Conservation (phyloP, 2,113 vertebrate genomes). For the Acrocephalus kingi region DNA sequence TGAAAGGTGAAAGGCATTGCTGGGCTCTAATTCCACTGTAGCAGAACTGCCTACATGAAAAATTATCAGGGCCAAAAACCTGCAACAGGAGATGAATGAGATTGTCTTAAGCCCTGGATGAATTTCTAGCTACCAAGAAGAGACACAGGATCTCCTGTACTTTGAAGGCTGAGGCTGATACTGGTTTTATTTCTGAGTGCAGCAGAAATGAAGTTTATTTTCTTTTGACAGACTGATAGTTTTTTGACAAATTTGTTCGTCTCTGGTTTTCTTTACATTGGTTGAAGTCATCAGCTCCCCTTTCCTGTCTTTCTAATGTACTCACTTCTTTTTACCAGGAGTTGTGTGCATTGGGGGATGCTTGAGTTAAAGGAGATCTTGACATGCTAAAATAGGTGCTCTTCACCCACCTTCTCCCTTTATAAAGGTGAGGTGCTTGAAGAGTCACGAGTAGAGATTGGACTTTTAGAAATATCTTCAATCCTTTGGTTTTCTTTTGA, state of each 20-base stretch:
- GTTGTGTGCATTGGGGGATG: background rate
- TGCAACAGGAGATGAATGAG: background rate
- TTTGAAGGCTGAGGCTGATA: background rate
- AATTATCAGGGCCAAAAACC: background rate
- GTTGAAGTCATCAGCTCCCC: background rate
- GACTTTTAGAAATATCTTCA: background rate
- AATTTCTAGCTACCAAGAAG: constrained; percentile 39
- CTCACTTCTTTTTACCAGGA: background rate
- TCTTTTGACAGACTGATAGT: constrained; percentile 20
- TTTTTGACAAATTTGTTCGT: constrained; percentile 27
- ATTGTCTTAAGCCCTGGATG: background rate
- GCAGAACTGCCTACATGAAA: background rate
- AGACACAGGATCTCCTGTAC: background rate
- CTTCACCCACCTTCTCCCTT: background rate
- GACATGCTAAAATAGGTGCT: background rate
- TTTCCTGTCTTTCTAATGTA: background rate
- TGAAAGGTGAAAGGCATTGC: background rate
- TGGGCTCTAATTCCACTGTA: background rate
- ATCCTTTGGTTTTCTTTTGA: background rate
- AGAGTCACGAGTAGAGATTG: background rate
- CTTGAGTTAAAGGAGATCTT: background rate
- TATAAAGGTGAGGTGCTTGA: background rate
- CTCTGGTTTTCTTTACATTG: background rate
- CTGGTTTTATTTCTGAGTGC: background rate
- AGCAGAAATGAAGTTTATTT: background rate